These are phyloP conservation scores for Antechinus flavipes DNA, from an alignment of 2,113 vertebrate genomes.

Conservation along the genomic window DNA sequence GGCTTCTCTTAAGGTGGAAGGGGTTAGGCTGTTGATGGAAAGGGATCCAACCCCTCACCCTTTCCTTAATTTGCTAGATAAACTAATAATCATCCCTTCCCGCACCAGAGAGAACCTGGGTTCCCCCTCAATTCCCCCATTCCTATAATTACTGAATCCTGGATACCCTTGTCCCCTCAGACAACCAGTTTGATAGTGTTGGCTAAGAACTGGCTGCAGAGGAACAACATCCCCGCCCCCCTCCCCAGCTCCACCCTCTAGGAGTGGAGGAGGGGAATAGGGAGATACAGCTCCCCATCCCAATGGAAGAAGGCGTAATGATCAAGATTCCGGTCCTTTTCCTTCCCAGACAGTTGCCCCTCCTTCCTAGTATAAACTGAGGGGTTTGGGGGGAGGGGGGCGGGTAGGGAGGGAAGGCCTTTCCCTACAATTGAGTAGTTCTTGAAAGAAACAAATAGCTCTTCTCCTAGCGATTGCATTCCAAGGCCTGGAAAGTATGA, in stretches of 20 bases:
- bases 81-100: no score
- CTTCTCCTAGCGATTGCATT: not conserved
- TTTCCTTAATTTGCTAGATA: not conserved
- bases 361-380: not conserved
- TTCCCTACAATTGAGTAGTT: not conserved
- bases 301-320: not conserved
- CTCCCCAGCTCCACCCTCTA: constrained; percentile 46
- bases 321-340: not conserved
- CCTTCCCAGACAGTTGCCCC: not conserved
- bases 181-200: not conserved
- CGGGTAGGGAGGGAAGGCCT: not conserved
- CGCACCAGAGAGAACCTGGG: not conserved
- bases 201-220: not conserved
- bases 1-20: constrained; percentile 60
- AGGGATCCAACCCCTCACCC: not conserved
- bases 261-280: not conserved
- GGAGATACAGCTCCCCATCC: not conserved
- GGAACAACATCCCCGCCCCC: not conserved
- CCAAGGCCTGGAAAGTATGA: not conserved
- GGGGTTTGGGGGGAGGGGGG: not conserved
- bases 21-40: not conserved
- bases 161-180: not conserved
- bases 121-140: not conserved
- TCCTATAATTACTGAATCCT: not conserved
- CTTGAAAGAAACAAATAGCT: not conserved